These are phyloP conservation scores for Periphyllus acericola DNA, from an alignment of 2,888 invertebrate genomes.

Conservation along the genomic window DNA sequence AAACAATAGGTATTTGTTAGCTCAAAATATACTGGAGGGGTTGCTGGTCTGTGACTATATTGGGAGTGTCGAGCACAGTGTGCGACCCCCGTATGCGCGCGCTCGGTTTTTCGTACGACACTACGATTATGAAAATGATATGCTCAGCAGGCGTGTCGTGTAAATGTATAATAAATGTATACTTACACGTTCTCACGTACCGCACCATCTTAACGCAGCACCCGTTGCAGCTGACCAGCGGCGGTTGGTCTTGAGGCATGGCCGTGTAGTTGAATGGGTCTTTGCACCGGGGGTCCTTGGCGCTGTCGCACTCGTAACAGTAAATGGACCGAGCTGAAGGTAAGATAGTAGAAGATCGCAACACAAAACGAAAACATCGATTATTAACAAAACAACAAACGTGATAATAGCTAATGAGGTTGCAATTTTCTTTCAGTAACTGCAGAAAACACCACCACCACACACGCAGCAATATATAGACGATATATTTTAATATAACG, in stretches of 20 bases:
- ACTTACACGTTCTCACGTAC: constrained; percentile 85
- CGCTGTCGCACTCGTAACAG: constrained; percentile 94
- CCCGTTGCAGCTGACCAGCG: constrained; percentile 87
- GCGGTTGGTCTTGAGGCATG: constrained; percentile 86
- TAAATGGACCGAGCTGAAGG: constrained; percentile 84
- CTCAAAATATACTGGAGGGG: too few species aligned
- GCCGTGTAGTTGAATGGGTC: constrained; percentile 95
- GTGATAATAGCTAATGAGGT: neutral
- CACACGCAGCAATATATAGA: neutral
- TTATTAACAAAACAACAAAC: neutral
- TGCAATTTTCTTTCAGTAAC: neutral
- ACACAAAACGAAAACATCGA: neutral
- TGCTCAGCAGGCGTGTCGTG: too few species aligned
- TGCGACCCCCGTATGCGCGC: too few species aligned
- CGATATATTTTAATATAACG: neutral
- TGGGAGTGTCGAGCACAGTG: too few species aligned
- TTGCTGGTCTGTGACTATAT: too few species aligned
- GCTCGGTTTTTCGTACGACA: too few species aligned
- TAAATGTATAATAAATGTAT: too few species aligned
- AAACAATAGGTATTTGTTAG: too few species aligned
- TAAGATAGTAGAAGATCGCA: neutral
- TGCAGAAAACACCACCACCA: neutral
- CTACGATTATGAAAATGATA: too few species aligned
- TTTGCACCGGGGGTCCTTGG: constrained; percentile 88
- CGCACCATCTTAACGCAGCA: constrained; percentile 97